phyloP scores from a whole-genome alignment of 2,888 invertebrate genomes.

The Belgica antarctica region DNA sequence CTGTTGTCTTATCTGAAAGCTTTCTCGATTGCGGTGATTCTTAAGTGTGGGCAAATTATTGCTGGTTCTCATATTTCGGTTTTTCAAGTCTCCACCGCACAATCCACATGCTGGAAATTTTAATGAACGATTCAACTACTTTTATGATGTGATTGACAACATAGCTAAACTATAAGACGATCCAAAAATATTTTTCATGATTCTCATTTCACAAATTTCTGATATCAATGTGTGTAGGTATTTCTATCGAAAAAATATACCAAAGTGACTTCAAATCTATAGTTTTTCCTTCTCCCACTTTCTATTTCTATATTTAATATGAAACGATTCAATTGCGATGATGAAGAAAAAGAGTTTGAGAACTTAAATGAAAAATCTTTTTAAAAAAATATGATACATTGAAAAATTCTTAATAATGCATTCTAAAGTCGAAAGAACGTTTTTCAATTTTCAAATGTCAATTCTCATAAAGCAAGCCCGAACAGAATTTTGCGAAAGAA shows the following conservation, averaged over 20 bases:
- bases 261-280: slow-evolving; percentile 38
- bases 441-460: slow-evolving; percentile 11
- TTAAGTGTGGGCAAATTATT: too few relatives aligned
- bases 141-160: slow-evolving; percentile 2
- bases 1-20: too few relatives aligned
- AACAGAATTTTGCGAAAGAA: background rate
- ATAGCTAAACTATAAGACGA: background rate
- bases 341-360: background rate
- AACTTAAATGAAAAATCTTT: background rate
- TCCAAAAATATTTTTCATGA: background rate
- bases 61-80: too few relatives aligned
- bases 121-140: background rate
- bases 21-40: too few relatives aligned
- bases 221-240: slow-evolving; percentile 29
- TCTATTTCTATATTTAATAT: slow-evolving; percentile 1
- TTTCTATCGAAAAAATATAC: slow-evolving; percentile 39
- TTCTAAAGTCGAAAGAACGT: background rate
- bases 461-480: background rate
- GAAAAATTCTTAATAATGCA: background rate
- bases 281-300: background rate
- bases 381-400: background rate
- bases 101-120: background rate
- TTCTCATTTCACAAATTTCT: background rate
- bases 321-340: background rate
- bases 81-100: too few relatives aligned